Evolutionary conservation across 1,140 invertebrate species (phyloP).

Genomic region (Agrilus planipennis): DNA sequence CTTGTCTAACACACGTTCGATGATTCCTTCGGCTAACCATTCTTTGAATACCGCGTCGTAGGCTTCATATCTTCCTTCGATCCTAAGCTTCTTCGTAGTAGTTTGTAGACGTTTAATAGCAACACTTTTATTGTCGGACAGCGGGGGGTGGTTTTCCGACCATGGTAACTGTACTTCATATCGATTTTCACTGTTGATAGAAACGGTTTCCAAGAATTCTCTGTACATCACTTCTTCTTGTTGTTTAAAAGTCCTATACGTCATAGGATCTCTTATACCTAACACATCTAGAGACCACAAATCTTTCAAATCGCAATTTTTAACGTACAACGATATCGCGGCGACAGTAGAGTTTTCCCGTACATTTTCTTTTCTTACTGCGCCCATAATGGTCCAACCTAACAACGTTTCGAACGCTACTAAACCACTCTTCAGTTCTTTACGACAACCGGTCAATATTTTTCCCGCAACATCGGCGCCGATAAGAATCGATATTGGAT

Average conservation of each 20-base stretch:
- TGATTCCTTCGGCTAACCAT: conserved; percentile 6
- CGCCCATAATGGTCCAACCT: neutral
- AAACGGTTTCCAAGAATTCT: neutral
- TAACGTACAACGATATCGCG: too few relatives aligned
- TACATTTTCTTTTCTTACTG: too few relatives aligned
- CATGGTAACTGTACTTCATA: neutral
- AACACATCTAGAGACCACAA: too few relatives aligned
- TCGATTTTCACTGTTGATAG: too few relatives aligned
- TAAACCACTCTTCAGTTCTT: neutral
- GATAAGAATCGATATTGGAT: conserved; percentile 11
- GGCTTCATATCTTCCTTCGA: neutral
- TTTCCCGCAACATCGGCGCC: conserved; percentile 9
- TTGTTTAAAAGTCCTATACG: neutral
- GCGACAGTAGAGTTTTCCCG: too few relatives aligned
- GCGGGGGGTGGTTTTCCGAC: neutral
- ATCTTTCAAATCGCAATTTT: too few relatives aligned
- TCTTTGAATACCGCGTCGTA: conserved; percentile 5
- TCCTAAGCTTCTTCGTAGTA: neutral
- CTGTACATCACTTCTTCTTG: neutral
- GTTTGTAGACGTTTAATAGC: neutral
- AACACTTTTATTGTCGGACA: neutral
- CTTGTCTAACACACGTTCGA: conserved; percentile 7
- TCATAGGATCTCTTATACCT: neutral
- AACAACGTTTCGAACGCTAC: neutral
- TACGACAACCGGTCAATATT: neutral